Evolutionary conservation across 2,888 invertebrate genomes (phyloP).

Genomic region (Leptarthrus brevirostris): DNA sequence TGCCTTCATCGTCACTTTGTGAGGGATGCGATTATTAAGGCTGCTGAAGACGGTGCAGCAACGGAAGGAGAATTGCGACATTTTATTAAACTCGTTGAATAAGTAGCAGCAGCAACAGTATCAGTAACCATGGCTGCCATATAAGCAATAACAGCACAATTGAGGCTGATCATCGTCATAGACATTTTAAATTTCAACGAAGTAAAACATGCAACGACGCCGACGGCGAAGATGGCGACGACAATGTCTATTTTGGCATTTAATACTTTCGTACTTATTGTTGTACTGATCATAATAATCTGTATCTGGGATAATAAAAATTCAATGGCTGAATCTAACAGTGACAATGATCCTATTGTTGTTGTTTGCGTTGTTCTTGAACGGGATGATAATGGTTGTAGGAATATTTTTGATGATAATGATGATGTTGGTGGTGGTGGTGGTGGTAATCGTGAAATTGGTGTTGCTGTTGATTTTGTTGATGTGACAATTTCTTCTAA

Average conservation of each 20-base stretch:
- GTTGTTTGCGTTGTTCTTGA: neutral
- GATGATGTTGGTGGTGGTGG: conserved; percentile 39
- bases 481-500: conserved; percentile 22
- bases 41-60: neutral
- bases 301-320: too few relatives aligned
- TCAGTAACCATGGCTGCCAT: neutral
- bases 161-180: neutral
- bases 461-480: conserved; percentile 17
- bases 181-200: conserved; percentile 6
- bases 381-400: conserved; percentile 32
- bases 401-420: conserved; percentile 24
- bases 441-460: conserved; percentile 13
- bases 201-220: conserved; percentile 1
- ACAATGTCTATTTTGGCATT: neutral
- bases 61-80: neutral
- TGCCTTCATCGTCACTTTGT: conserved; percentile 25
- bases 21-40: neutral
- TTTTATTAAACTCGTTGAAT: neutral
- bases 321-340: conserved; percentile 32
- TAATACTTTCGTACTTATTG: conserved; percentile 17
- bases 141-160: neutral
- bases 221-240: neutral
- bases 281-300: conserved; percentile 25
- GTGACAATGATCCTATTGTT: conserved; percentile 24
- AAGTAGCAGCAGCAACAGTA: neutral